Evolutionary conservation across 2,888 invertebrate species (phyloP).

Genomic region (Oligia latruncula): DNA sequence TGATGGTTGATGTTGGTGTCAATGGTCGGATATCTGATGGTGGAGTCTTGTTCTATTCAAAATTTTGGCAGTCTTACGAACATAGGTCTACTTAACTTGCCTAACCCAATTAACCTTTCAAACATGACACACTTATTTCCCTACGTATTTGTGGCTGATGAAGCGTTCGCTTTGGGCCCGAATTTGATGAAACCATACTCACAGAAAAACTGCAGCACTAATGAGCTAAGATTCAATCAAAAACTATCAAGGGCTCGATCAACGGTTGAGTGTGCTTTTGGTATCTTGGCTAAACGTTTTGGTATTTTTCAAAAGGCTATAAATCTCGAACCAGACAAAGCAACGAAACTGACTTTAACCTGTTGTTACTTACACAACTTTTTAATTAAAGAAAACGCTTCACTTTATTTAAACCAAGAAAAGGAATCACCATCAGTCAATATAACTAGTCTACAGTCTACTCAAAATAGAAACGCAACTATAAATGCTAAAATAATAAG

Average conservation of each 20-base stretch:
- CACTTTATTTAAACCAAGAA: neutral
- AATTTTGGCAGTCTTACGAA: neutral
- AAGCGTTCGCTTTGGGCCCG: no score
- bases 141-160: constrained; percentile 1
- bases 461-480: no score
- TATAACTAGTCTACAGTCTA: neutral
- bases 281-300: neutral
- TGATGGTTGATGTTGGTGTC: neutral
- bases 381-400: neutral
- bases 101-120: neutral
- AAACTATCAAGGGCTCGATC: neutral
- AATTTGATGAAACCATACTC: neutral
- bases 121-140: neutral
- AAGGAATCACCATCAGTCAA: neutral
- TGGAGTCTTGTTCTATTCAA: neutral
- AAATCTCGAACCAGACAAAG: no score
- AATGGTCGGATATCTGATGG: constrained; percentile 1
- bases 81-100: neutral
- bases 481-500: neutral
- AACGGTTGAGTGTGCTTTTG: neutral
- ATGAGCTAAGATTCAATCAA: neutral
- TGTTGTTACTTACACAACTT: neutral
- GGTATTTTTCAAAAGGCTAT: neutral
- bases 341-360: neutral
- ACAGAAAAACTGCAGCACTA: neutral